These are phyloP conservation scores for Acrossocheilus fasciatus DNA, from an alignment of 2,797 vertebrate genomes.

Conservation along the genomic window DNA sequence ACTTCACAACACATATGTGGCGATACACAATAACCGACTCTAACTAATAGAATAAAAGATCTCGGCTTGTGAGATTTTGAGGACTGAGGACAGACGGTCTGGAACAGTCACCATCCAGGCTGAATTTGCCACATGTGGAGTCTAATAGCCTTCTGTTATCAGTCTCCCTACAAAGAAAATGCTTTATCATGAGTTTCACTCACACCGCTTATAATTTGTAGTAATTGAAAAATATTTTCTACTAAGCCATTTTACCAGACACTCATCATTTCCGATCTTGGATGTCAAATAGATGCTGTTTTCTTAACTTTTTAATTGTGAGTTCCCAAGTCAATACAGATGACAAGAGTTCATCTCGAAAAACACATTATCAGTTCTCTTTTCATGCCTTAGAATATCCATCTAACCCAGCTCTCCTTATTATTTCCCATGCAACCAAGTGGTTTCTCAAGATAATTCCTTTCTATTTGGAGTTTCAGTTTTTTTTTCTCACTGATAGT, in stretches of 20 bases:
- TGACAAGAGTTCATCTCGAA: not conserved
- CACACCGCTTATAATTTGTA: conserved; percentile 31
- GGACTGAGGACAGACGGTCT: conserved; percentile 21
- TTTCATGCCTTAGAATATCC: conserved; percentile 1
- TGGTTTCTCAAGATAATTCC: conserved; percentile 28
- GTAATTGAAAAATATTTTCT: conserved; percentile 23
- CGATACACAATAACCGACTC: conserved; percentile 35
- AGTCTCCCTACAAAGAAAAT: conserved; percentile 27
- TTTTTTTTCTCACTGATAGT: not conserved
- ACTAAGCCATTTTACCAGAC: not conserved
- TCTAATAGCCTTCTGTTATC: conserved; percentile 37
- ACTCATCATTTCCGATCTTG: not conserved
- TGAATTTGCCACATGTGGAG: conserved; percentile 42
- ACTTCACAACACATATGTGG: conserved; percentile 11
- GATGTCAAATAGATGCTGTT: not conserved
- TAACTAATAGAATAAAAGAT: conserved; percentile 41
- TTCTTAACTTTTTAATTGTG: not conserved
- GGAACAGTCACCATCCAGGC: conserved; percentile 13
- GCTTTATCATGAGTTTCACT: conserved; percentile 21
- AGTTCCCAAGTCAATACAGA: not conserved
- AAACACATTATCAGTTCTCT: not conserved
- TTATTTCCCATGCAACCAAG: conserved; percentile 1
- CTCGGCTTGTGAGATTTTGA: conserved; percentile 32
- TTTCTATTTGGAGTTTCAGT: conserved; percentile 22
- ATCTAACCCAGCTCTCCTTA: not conserved